phyloP scores from a whole-genome alignment of 2,888 invertebrate genomes.

The Hermaeophaga mercurialis region DNA sequence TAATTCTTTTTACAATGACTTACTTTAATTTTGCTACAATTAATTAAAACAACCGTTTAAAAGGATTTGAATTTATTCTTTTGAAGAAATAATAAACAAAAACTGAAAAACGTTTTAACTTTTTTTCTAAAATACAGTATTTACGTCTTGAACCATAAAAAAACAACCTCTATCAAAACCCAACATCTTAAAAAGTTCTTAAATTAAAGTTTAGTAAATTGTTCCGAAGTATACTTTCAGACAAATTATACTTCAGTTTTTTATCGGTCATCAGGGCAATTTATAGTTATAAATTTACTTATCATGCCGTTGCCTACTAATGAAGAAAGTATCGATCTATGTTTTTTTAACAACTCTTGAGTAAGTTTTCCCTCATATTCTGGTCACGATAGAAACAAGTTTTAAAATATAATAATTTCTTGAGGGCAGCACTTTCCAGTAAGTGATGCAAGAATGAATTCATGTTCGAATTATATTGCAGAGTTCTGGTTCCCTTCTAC shows the following conservation, averaged over 20 bases:
- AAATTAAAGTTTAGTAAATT: constrained; percentile 25
- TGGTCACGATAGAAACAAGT: too few relatives aligned
- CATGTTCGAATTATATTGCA: too few relatives aligned
- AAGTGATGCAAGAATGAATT: too few relatives aligned
- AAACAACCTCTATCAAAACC: constrained; percentile 5
- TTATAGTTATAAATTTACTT: constrained; percentile 31
- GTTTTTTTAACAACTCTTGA: constrained; percentile 16
- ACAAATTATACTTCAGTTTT: constrained; percentile 26
- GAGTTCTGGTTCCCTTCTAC: too few relatives aligned
- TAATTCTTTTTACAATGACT: too few relatives aligned
- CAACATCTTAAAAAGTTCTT: constrained; percentile 8
- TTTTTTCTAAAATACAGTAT: not conserved
- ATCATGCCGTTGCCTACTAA: constrained; percentile 29
- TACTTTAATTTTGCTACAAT: too few relatives aligned
- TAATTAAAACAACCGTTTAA: too few relatives aligned
- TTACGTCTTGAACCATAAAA: constrained; percentile 1
- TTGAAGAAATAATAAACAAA: too few relatives aligned
- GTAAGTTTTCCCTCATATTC: constrained; percentile 9
- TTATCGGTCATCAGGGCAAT: constrained; percentile 31
- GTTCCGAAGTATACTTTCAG: constrained; percentile 19
- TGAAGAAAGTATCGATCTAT: constrained; percentile 28
- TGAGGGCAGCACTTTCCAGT: constrained; percentile 1
- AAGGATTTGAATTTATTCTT: too few relatives aligned
- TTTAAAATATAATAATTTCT: too few relatives aligned
- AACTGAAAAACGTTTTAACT: not conserved